phyloP scores from a whole-genome alignment of 23 tunicate species.

The Halocynthia aurantium region DNA sequence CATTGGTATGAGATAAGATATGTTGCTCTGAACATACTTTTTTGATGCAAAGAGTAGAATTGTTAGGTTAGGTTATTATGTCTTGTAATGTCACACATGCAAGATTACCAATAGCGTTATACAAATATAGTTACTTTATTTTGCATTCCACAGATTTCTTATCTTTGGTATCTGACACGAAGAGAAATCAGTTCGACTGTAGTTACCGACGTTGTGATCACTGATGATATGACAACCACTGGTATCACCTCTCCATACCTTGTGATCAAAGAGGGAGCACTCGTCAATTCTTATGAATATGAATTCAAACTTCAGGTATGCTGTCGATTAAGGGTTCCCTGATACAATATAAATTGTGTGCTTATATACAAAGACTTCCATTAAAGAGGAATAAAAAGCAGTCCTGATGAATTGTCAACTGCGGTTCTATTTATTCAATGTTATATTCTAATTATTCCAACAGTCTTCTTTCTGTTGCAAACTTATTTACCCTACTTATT shows the following conservation, averaged over 20 bases:
- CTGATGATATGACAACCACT: constrained; percentile 72
- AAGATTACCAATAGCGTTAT: neutral
- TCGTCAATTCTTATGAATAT: constrained; percentile 43
- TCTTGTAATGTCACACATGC: too few relatives aligned
- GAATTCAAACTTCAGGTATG: constrained; percentile 66
- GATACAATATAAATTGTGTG: neutral
- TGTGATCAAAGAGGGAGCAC: constrained; percentile 59
- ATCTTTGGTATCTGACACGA: constrained; percentile 49
- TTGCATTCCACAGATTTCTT: constrained; percentile 25
- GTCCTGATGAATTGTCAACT: too few relatives aligned
- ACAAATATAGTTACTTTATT: neutral
- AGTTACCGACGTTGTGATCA: constrained; percentile 29
- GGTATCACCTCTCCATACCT: constrained; percentile 47
- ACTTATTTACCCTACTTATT: neutral
- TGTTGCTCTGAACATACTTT: too few relatives aligned
- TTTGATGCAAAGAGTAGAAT: too few relatives aligned
- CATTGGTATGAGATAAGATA: too few relatives aligned
- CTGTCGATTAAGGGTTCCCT: neutral
- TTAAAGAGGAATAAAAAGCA: too few relatives aligned
- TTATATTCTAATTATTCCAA: too few relatives aligned
- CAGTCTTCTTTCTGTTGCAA: too few relatives aligned
- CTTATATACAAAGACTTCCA: too few relatives aligned
- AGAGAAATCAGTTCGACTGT: constrained; percentile 20
- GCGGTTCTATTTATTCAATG: too few relatives aligned
- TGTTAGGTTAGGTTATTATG: too few relatives aligned